Conservation (phyloP, 2,888 invertebrate species). For the Calliopum simillimum region DNA sequence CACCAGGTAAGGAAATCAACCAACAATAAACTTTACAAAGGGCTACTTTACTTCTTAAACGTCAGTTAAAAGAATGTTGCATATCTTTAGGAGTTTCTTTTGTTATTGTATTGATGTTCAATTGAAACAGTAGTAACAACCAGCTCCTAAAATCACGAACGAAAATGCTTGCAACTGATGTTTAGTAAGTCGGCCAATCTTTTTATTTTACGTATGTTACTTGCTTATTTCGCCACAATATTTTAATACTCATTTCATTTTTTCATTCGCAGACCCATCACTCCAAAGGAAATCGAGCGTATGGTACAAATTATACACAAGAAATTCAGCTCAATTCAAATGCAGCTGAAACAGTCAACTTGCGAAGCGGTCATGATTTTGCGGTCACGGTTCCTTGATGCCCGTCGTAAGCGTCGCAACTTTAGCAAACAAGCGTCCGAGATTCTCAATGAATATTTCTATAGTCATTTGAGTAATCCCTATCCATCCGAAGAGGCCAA, state of each 20-base stretch:
- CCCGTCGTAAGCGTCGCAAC: constrained; percentile 93
- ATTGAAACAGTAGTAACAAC: too few species aligned
- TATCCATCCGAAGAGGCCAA: constrained; percentile 99
- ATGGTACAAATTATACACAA: constrained; percentile 99
- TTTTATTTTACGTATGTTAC: not conserved
- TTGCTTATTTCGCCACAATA: too few species aligned
- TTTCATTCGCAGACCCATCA: constrained; percentile 80
- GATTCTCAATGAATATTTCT: constrained; percentile 99
- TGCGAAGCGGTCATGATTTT: constrained; percentile 99
- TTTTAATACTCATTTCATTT: not conserved
- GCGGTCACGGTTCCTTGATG: constrained; percentile 78
- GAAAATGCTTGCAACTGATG: too few species aligned
- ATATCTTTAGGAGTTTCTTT: not conserved
- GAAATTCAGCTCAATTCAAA: constrained; percentile 97
- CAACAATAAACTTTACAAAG: not conserved
- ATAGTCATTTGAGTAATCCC: constrained; percentile 99
- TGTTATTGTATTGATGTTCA: not conserved
- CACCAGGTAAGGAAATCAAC: constrained; percentile 70
- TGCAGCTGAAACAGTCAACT: constrained; percentile 99
- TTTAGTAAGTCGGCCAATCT: too few species aligned
- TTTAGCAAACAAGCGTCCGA: constrained; percentile 99
- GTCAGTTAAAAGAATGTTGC: too few species aligned
- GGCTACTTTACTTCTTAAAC: too few species aligned
- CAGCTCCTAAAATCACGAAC: too few species aligned
- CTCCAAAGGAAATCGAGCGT: constrained; percentile 98